Evolutionary conservation across 2,113 vertebrate species (phyloP).

Genomic region (Dermatemys mawii): DNA sequence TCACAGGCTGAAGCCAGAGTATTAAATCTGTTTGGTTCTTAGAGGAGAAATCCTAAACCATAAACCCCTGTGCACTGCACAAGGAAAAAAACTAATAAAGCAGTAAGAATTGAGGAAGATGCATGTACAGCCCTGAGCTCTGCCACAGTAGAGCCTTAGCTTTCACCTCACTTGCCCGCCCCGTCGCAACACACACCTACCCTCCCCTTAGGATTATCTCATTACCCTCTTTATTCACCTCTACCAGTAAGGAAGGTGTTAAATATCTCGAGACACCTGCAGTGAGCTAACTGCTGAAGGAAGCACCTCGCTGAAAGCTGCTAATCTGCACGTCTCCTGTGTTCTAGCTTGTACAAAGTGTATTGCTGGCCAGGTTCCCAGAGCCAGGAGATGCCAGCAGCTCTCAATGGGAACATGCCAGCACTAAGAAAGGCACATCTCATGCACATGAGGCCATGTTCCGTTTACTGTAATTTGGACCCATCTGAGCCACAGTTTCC

Average conservation of each 20-base stretch:
- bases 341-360: not conserved
- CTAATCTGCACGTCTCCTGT: constrained; percentile 6
- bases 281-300: not conserved
- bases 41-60: not conserved
- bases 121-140: not conserved
- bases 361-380: not conserved
- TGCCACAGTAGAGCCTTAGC: not conserved
- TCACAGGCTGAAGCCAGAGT: not conserved
- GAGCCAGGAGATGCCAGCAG: not conserved
- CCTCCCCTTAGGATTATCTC: not conserved
- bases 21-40: not conserved
- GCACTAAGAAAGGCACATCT: not conserved
- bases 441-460: not conserved
- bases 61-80: not conserved
- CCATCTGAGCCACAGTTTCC: not conserved
- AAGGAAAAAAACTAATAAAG: not conserved
- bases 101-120: not conserved
- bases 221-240: not conserved
- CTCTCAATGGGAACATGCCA: not conserved
- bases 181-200: too few species aligned
- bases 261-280: not conserved
- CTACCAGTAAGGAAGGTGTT: not conserved
- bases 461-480: not conserved
- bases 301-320: not conserved
- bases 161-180: not conserved